These are phyloP conservation scores for Shargacucullia verbasci DNA, from an alignment of 2,888 invertebrate genomes.

Conservation along the genomic window DNA sequence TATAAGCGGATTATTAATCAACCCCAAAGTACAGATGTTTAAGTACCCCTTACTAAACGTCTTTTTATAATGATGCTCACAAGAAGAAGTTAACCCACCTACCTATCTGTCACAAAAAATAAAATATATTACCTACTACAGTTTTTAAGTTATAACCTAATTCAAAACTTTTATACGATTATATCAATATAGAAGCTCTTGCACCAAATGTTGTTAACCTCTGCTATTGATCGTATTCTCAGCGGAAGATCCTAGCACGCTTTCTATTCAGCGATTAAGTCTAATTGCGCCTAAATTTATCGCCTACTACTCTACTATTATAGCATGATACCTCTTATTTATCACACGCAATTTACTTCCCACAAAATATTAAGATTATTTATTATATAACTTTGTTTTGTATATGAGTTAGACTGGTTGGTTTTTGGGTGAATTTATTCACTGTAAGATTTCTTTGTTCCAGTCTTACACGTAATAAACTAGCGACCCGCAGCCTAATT, in stretches of 20 bases:
- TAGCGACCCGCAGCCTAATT: no score
- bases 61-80: no score
- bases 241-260: slow-evolving; percentile 77
- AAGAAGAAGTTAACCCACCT: no score
- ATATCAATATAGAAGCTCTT: background rate
- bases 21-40: no score
- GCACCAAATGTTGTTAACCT: slow-evolving; percentile 63
- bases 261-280: slow-evolving; percentile 83
- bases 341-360: slow-evolving; percentile 48
- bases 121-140: no score
- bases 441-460: no score
- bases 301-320: slow-evolving; percentile 71
- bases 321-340: slow-evolving; percentile 62
- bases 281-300: slow-evolving; percentile 85
- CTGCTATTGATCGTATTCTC: slow-evolving; percentile 76
- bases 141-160: no score
- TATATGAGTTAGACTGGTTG: background rate
- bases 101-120: no score
- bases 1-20: no score
- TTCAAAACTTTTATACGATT: no score
- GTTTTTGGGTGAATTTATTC: background rate
- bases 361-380: slow-evolving; percentile 42
- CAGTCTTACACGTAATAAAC: no score
- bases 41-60: no score
- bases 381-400: slow-evolving; percentile 24